These are phyloP conservation scores for Xylocopa sonorina DNA, from an alignment of 1,140 invertebrate genomes.

Conservation along the genomic window DNA sequence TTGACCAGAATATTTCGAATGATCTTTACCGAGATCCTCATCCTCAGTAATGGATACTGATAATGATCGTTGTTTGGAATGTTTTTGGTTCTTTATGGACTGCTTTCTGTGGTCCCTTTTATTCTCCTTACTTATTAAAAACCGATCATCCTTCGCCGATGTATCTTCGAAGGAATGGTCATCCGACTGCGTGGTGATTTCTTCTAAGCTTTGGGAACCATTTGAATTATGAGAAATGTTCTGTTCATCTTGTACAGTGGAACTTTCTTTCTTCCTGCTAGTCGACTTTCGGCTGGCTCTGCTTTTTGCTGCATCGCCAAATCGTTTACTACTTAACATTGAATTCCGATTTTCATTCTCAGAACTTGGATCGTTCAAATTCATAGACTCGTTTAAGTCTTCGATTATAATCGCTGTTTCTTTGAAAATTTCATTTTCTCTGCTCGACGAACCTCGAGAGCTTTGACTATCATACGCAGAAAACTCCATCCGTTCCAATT, in stretches of 20 bases:
- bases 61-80: not conserved
- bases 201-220: conserved; percentile 16
- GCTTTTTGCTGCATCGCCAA: not conserved
- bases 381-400: not conserved
- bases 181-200: conserved; percentile 22
- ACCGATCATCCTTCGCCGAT: not conserved
- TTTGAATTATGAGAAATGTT: not conserved
- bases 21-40: not conserved
- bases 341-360: not conserved
- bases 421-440: not conserved
- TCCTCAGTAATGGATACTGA: not conserved
- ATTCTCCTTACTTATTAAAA: not conserved
- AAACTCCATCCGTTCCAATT: conserved; percentile 43
- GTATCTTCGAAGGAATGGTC: conserved; percentile 17
- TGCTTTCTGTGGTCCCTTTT: not conserved
- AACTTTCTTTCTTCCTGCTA: conserved; percentile 19
- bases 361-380: not conserved
- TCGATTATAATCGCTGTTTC: not conserved
- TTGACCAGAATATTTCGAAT: not conserved
- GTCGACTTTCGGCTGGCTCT: not conserved
- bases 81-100: not conserved
- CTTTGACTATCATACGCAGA: not conserved
- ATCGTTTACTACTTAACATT: not conserved
- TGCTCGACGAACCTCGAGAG: conserved; percentile 26
- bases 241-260: not conserved